Base-by-base conservation (phyloP, 2,888 invertebrate genomes). In the Calameuta pallipes region DNA sequence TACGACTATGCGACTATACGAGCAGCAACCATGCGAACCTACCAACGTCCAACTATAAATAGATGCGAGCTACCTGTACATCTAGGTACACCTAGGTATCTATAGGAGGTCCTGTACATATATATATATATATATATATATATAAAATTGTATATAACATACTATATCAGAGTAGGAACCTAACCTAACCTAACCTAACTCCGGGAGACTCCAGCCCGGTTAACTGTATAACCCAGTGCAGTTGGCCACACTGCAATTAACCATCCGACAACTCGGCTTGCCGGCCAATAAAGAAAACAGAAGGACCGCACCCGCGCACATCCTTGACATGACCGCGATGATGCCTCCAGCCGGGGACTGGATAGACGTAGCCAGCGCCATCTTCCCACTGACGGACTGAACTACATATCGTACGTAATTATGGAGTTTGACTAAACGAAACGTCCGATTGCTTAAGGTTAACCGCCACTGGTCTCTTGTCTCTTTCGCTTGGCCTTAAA, bases 51-150 rank as follows among this genome's bases (percentile, higher is more conserved):
- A 81, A 84, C 88, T 90, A 89, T 90, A 90, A 90, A 90, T 90
- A 90, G 90, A 88, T 86, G 81, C 84, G 86, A 89, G 89, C 90
- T 89, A 89, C 90, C 89, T 89, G 88, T 83, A 85, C 86, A 85
- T 80, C 37, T 34, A 36, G 41, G 34, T 74, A 78, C 81, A 80
- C 31, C 71, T 34, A 33, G 71, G 71, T 71, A 71, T 30, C 71
- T 33, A 35, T 34, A 71, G 73, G 56, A 68, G 76, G 74, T n/a
- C 34, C 41, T 75, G 71, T 31, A 69, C 74, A 34, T 41, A 34
- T 36, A 74, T 76, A 69, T 76, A 41, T 37, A 41, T 73, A 71
- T 73, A 31, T 73, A 73, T 73, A n/a, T 71, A 74, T 31, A 34
- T 31, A 34, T 76, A 75, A 77, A 75, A 23, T 15, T 41, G 15